phyloP scores from a whole-genome alignment of 2,113 vertebrate genomes.

The Tupaia tana region DNA sequence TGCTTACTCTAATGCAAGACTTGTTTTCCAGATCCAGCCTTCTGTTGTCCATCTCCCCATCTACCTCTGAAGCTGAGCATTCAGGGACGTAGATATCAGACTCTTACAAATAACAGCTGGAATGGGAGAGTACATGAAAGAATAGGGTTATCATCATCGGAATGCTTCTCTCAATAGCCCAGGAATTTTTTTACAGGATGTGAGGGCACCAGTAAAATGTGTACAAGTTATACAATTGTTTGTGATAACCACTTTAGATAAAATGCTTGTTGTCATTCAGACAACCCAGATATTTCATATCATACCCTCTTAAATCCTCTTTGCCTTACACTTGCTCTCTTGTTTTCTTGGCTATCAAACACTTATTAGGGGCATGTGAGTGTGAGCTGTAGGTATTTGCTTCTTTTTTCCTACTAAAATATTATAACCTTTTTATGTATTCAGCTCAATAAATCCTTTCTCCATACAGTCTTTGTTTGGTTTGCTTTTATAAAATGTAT shows the following conservation, averaged over 20 bases:
- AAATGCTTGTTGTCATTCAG: conserved; percentile 7
- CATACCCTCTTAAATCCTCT: background rate
- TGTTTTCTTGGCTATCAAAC: background rate
- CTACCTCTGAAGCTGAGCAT: background rate
- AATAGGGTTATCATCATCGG: background rate
- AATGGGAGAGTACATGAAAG: background rate
- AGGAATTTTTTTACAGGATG: background rate
- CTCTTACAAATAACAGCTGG: background rate
- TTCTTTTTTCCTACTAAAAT: background rate
- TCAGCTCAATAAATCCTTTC: conserved; percentile 3
- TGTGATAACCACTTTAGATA: background rate
- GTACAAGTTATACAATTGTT: background rate
- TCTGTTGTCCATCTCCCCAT: background rate
- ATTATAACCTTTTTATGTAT: background rate
- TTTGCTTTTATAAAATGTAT: conserved; percentile 33
- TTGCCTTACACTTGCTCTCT: background rate
- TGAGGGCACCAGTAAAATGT: background rate
- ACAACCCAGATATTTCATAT: background rate
- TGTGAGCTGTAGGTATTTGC: background rate
- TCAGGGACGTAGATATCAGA: background rate
- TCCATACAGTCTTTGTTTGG: background rate
- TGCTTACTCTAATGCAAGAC: background rate
- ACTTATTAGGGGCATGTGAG: background rate
- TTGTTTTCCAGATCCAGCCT: background rate
- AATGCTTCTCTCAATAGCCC: background rate